Conservation (phyloP, 2,797 vertebrate genomes). For the Diplodus sargus region DNA sequence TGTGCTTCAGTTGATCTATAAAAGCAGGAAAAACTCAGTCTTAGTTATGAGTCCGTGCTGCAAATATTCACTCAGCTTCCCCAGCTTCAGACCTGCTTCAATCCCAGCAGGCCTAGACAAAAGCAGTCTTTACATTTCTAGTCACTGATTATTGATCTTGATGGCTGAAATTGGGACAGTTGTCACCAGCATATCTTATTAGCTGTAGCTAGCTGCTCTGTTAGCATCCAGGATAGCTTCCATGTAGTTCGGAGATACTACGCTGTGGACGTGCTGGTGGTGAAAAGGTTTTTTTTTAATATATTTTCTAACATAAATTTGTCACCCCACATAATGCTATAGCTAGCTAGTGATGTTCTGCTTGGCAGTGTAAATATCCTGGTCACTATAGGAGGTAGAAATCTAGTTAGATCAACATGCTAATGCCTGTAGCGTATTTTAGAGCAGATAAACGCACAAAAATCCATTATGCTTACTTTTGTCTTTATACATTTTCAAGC, state of each 20-base stretch:
- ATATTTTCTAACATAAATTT: background rate
- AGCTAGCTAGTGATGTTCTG: background rate
- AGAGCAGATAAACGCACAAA: background rate
- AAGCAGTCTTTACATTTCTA: background rate
- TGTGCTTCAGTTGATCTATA: conserved; percentile 11
- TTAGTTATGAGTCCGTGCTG: background rate
- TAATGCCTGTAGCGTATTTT: background rate
- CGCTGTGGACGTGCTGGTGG: background rate
- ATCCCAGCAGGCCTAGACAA: background rate
- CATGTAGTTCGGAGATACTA: background rate
- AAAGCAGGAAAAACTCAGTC: background rate
- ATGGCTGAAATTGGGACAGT: background rate
- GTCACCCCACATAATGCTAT: background rate
- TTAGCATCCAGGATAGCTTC: background rate
- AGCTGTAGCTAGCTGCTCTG: background rate
- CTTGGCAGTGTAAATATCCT: background rate
- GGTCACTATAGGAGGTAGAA: too few species aligned
- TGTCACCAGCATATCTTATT: background rate
- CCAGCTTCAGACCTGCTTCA: background rate
- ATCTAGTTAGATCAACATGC: background rate
- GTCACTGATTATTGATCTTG: background rate
- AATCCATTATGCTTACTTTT: conserved; percentile 72
- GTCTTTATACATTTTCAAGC: conserved; percentile 59
- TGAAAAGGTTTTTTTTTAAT: background rate
- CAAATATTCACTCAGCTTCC: background rate